Evolutionary conservation across 2,113 vertebrate species (phyloP).

Genomic region (Actenoides lindsayi): DNA sequence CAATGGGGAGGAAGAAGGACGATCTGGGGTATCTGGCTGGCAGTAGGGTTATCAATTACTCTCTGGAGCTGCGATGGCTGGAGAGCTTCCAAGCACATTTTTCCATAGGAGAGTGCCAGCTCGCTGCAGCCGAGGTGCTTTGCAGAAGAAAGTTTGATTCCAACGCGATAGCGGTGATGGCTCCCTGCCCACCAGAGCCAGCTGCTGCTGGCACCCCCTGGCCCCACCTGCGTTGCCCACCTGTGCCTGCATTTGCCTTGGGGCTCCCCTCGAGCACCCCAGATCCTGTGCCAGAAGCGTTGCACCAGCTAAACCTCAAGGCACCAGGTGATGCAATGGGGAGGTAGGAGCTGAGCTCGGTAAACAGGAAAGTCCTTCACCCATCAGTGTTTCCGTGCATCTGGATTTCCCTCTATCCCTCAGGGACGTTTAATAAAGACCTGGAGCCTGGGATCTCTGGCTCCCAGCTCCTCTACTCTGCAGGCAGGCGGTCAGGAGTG

Average conservation of each 20-base stretch:
- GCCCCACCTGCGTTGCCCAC: constrained; percentile 31
- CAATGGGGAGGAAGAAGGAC: not conserved
- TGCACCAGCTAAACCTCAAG: not conserved
- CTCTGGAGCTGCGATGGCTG: not conserved
- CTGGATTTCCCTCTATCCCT: not conserved
- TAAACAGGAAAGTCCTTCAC: not conserved
- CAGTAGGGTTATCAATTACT: not conserved
- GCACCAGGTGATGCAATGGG: not conserved
- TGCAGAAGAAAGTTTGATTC: not conserved
- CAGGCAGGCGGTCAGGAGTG: not conserved
- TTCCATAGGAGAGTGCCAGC: constrained; percentile 23
- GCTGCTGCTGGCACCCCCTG: not conserved
- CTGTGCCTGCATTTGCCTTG: not conserved
- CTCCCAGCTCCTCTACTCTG: not conserved
- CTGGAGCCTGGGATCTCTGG: not conserved
- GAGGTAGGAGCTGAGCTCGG: not conserved
- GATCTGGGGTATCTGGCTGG: not conserved
- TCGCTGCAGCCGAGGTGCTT: not conserved
- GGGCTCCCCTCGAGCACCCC: accelerated
- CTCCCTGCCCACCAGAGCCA: not conserved
- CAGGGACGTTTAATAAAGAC: not conserved
- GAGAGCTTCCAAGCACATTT: constrained; percentile 14
- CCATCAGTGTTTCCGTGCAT: not conserved
- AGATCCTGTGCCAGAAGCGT: not conserved
- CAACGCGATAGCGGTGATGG: not conserved